A percentile compares a stretch with the other conserved stretches of the same genome.
These are phyloP conservation scores for Heterotis niloticus DNA, from an alignment of 2,113 vertebrate genomes.

Conservation along the genomic window DNA sequence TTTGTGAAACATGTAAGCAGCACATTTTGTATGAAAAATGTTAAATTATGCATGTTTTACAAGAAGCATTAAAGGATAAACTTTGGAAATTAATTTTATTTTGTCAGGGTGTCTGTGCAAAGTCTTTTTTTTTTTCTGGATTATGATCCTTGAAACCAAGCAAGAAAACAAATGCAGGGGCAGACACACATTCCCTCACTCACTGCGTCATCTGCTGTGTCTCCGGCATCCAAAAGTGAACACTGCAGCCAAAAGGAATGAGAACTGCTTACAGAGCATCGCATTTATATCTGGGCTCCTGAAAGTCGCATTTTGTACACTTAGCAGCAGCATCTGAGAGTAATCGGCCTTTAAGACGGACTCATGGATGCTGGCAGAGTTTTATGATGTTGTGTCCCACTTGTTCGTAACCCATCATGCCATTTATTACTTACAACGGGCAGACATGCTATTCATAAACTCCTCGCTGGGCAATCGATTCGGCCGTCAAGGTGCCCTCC, in stretches of 20 bases:
- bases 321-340: background rate
- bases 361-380: slow-evolving; percentile 57
- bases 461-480: slow-evolving; percentile 79
- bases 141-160: no score
- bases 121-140: no score
- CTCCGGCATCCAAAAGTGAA: slow-evolving; percentile 42
- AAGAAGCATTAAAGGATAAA: no score
- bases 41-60: no score
- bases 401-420: slow-evolving; percentile 75
- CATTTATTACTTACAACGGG: slow-evolving; percentile 78
- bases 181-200: slow-evolving; percentile 21
- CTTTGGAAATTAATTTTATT: no score
- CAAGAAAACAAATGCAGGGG: background rate
- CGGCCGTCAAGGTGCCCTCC: slow-evolving; percentile 77
- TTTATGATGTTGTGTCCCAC: slow-evolving; percentile 72
- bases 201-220: slow-evolving; percentile 42
- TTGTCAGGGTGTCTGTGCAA: no score
- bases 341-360: background rate
- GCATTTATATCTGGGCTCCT: background rate
- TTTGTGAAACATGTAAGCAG: no score
- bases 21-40: no score
- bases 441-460: slow-evolving; percentile 81
- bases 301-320: background rate
- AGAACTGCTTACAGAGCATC: background rate
- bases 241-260: background rate